These are phyloP conservation scores for Drosophila seguyi DNA, from an alignment of 1,140 invertebrate genomes.

Conservation along the genomic window DNA sequence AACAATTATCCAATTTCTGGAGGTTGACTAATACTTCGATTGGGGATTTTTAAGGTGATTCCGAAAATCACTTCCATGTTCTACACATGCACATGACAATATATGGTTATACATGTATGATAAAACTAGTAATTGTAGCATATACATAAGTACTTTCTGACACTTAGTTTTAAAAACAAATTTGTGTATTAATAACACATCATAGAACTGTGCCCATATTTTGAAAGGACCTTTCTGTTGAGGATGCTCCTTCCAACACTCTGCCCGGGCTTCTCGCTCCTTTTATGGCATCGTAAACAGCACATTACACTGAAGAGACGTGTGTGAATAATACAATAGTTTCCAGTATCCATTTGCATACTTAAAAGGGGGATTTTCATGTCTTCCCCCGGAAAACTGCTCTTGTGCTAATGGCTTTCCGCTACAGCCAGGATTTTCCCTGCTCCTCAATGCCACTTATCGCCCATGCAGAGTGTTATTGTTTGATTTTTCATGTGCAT, in stretches of 20 bases:
- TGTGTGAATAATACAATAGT: constrained; percentile 58
- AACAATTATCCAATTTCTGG: constrained; percentile 4
- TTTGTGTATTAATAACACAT: background rate
- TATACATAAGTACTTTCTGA: background rate
- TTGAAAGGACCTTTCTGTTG: background rate
- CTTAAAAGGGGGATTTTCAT: constrained; percentile 45
- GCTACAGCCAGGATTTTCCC: background rate
- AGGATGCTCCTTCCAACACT: background rate
- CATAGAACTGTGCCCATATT: no score
- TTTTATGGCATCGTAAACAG: constrained; percentile 60
- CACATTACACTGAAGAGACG: constrained; percentile 57
- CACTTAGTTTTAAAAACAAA: background rate
- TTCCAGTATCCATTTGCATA: constrained; percentile 56
- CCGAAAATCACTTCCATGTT: background rate
- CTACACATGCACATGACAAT: background rate
- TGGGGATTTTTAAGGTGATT: no score
- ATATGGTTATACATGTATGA: background rate
- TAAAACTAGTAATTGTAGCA: background rate
- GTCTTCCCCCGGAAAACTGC: constrained; percentile 11
- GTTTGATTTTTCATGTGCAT: no score
- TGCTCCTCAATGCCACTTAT: no score
- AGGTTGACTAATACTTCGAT: background rate
- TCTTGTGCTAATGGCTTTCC: constrained; percentile 38
- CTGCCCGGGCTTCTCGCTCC: background rate
- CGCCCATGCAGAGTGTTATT: no score